Conservation (phyloP, 2,888 invertebrate species). For the Hydriomena furcata region DNA sequence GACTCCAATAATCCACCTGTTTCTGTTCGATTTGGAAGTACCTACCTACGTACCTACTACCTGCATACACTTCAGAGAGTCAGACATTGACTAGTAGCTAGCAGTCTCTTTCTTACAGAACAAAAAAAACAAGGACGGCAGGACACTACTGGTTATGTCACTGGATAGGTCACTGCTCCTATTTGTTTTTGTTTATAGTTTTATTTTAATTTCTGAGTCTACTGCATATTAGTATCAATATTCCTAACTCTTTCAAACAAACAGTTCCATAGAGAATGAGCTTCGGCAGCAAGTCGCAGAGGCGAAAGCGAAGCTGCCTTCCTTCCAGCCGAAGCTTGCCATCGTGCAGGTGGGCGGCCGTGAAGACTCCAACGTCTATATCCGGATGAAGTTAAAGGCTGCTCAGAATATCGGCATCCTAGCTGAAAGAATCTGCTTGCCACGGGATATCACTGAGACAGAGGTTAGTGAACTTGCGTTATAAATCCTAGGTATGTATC, state of each 20-base stretch:
- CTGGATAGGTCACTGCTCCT: too few species aligned
- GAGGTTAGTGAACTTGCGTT: slow-evolving; percentile 79
- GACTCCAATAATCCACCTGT: too few species aligned
- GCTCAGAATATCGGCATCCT: slow-evolving; percentile 95
- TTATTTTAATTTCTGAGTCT: too few species aligned
- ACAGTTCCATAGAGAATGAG: slow-evolving; percentile 88
- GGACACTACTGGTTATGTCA: too few species aligned
- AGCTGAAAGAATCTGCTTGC: slow-evolving; percentile 91
- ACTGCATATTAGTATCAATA: background rate
- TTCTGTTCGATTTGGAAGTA: too few species aligned
- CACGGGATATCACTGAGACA: slow-evolving; percentile 90
- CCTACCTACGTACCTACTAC: too few species aligned
- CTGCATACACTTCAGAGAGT: too few species aligned
- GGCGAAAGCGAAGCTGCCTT: slow-evolving; percentile 80
- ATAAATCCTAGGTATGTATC: too few species aligned
- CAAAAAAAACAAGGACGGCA: too few species aligned
- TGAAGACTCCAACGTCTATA: slow-evolving; percentile 99
- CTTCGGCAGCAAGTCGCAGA: slow-evolving; percentile 86
- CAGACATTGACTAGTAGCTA: too few species aligned
- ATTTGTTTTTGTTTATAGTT: too few species aligned
- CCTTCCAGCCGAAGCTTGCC: slow-evolving; percentile 90
- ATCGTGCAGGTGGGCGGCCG: slow-evolving; percentile 98
- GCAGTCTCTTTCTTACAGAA: too few species aligned
- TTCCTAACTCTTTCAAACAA: background rate
- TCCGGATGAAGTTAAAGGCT: slow-evolving; percentile 96